phyloP scores from a whole-genome alignment of 2,113 vertebrate genomes.

The Sporophila hypoxantha region DNA sequence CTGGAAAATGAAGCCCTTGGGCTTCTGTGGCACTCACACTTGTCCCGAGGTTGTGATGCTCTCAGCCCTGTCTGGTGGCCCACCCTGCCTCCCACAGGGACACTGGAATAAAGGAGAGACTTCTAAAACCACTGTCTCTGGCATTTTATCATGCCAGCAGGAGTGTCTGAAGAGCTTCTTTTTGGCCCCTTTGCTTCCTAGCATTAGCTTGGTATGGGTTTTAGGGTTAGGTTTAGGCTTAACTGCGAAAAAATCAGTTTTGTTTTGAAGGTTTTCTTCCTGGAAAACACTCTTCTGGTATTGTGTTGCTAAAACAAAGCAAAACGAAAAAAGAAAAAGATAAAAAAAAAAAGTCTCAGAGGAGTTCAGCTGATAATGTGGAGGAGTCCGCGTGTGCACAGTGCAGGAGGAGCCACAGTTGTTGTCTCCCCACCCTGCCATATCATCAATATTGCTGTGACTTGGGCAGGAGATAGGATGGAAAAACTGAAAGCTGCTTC shows the following conservation, averaged over 20 bases:
- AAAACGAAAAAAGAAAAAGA: neutral
- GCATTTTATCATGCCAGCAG: neutral
- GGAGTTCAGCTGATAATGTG: neutral
- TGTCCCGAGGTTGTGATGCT: neutral
- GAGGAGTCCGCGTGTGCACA: neutral
- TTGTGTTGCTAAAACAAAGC: neutral
- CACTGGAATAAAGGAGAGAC: neutral
- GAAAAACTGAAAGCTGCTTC: slow-evolving; percentile 4
- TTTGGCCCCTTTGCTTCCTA: neutral
- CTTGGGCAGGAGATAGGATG: slow-evolving; percentile 18
- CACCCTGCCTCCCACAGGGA: neutral
- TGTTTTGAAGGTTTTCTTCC: neutral
- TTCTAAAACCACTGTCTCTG: neutral
- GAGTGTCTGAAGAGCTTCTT: neutral
- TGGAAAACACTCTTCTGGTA: neutral
- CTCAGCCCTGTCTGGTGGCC: neutral
- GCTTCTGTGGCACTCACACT: neutral
- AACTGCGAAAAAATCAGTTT: neutral
- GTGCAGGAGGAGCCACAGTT: neutral
- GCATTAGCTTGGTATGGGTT: neutral
- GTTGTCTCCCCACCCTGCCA: neutral
- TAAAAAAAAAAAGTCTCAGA: neutral
- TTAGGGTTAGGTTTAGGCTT: neutral
- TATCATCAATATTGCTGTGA: slow-evolving; percentile 37
- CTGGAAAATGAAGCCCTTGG: neutral